Evolutionary conservation across 2,113 vertebrate genomes (phyloP).

Genomic region (Brachypodius melanocephalos): DNA sequence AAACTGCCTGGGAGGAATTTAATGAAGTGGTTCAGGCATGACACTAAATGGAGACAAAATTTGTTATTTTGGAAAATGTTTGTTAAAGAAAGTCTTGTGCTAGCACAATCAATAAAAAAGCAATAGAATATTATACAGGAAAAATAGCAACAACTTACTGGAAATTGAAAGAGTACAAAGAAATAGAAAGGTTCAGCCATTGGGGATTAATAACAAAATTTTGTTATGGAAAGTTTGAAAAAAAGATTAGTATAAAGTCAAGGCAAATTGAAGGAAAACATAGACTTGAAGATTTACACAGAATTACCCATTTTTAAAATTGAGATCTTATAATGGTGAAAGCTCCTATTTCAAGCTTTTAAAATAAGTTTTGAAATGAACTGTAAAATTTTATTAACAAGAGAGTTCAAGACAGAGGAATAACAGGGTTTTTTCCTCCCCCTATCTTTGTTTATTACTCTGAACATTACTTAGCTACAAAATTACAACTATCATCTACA

Average conservation of each 20-base stretch:
- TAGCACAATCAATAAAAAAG: not conserved
- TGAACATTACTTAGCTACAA: not conserved
- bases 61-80: not conserved
- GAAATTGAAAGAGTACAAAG: not conserved
- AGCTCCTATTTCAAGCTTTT: not conserved
- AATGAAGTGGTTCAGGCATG: not conserved
- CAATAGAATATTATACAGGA: not conserved
- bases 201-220: not conserved
- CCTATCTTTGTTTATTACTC: not conserved
- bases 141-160: not conserved
- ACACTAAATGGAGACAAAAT: not conserved
- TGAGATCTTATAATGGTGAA: not conserved
- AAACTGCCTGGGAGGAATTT: not conserved
- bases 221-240: not conserved
- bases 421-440: not conserved
- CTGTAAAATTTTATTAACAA: not conserved
- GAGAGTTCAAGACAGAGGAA: not conserved
- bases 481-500: not conserved
- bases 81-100: not conserved
- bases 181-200: not conserved
- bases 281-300: not conserved
- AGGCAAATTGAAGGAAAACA: not conserved
- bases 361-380: not conserved
- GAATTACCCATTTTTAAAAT: not conserved
- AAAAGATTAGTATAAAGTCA: not conserved